Evolutionary conservation across 1,140 invertebrate species (phyloP).

Genomic region (Diorhabda sublineata): DNA sequence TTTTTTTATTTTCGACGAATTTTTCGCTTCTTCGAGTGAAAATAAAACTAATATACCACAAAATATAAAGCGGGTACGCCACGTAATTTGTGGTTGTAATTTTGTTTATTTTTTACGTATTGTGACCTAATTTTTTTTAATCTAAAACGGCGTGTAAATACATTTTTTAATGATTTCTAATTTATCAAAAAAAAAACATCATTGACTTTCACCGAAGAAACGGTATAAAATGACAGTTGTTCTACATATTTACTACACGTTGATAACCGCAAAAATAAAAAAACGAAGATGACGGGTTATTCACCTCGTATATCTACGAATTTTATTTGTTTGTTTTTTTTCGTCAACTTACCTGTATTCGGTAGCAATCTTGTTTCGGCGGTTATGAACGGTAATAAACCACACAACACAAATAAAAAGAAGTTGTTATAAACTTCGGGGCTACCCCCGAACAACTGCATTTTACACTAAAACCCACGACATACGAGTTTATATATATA

Average conservation of each 20-base stretch:
- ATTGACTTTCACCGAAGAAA: neutral
- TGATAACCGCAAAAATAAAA: neutral
- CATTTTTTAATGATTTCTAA: no score
- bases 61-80: no score
- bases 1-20: no score
- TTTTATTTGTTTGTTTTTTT: neutral
- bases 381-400: slow-evolving; percentile 22
- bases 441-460: slow-evolving; percentile 25
- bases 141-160: no score
- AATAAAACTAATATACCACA: no score
- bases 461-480: slow-evolving; percentile 21
- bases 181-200: no score
- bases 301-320: neutral
- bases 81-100: no score
- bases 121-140: no score
- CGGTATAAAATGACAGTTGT: neutral
- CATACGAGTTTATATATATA: slow-evolving; percentile 10
- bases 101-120: no score
- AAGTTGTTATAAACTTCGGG: slow-evolving; percentile 23
- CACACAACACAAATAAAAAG: slow-evolving; percentile 20
- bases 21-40: no score
- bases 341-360: slow-evolving; percentile 19
- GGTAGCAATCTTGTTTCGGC: slow-evolving; percentile 22
- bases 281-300: neutral
- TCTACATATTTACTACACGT: neutral